Conservation (phyloP, 2,113 vertebrate genomes). For the Amphilophus citrinellus region DNA sequence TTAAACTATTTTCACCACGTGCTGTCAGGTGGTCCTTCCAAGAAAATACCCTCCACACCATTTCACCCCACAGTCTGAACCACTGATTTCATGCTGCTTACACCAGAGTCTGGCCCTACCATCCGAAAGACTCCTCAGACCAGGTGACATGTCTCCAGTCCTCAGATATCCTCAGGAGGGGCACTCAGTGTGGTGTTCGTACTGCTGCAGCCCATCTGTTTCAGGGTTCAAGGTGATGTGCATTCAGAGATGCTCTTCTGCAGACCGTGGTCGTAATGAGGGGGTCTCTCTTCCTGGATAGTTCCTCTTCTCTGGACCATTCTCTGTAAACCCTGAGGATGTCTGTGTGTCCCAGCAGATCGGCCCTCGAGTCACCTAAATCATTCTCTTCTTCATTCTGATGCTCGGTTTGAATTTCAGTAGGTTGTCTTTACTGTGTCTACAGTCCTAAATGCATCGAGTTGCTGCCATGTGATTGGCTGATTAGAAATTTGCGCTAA, state of each 20-base stretch:
- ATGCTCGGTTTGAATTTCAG: too few species aligned
- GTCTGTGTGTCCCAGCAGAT: not conserved
- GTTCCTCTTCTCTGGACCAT: too few species aligned
- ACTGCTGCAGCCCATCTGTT: not conserved
- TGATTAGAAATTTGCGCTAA: too few species aligned
- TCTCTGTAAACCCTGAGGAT: not conserved
- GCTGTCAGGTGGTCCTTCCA: not conserved
- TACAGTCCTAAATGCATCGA: too few species aligned
- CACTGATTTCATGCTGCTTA: not conserved
- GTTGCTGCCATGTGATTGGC: too few species aligned
- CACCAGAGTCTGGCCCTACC: not conserved
- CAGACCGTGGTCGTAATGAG: not conserved
- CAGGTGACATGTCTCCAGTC: not conserved
- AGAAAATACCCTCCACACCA: not conserved
- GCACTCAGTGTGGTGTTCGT: not conserved
- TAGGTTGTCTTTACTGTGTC: too few species aligned
- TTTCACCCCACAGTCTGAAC: not conserved
- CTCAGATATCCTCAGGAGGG: not conserved
- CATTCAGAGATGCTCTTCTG: not conserved
- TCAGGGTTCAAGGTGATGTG: not conserved
- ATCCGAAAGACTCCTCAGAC: not conserved
- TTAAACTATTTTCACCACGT: rapidly evolving
- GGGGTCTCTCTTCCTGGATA: too few species aligned
- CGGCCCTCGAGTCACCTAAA: not conserved
- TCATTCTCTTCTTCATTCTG: not conserved